Conservation (phyloP, 2,888 invertebrate species). For the Octodonta nipae region DNA sequence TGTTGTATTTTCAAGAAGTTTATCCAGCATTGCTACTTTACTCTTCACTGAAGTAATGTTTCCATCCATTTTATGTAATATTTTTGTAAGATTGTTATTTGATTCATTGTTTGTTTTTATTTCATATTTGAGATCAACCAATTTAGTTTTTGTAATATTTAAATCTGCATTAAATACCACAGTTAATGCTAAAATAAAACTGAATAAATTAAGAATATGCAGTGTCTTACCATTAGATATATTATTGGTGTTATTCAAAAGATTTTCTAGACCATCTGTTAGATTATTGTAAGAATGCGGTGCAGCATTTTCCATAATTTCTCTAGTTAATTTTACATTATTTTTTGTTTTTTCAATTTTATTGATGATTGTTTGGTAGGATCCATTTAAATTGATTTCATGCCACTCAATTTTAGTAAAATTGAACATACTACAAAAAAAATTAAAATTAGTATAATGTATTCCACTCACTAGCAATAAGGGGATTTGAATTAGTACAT, state of each 20-base stretch:
- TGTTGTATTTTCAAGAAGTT: slow-evolving; percentile 21
- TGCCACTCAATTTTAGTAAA: slow-evolving; percentile 42
- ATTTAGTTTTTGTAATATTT: slow-evolving; percentile 21
- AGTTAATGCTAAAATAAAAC: no score
- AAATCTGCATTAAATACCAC: slow-evolving; percentile 17
- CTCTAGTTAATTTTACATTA: slow-evolving; percentile 45
- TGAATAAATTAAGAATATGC: no score
- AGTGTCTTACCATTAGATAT: slow-evolving; percentile 18
- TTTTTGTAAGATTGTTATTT: slow-evolving; percentile 23
- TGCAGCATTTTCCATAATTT: slow-evolving; percentile 24
- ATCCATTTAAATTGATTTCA: slow-evolving; percentile 48
- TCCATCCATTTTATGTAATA: slow-evolving; percentile 18
- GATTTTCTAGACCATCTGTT: slow-evolving; percentile 41
- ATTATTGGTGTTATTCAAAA: slow-evolving; percentile 28
- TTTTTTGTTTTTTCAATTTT: slow-evolving; percentile 53
- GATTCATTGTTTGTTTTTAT: slow-evolving; percentile 28
- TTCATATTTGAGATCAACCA: slow-evolving; percentile 41
- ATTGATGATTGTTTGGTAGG: slow-evolving; percentile 60
- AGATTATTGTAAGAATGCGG: slow-evolving; percentile 43
- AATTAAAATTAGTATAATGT: no score
- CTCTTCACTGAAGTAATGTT: slow-evolving; percentile 16
- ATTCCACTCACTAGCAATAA: no score
- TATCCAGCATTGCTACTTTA: slow-evolving; percentile 14
- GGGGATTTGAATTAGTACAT: no score
- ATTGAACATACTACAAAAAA: slow-evolving; percentile 23